Base-by-base conservation (phyloP, 2,797 vertebrate genomes). In the Lateolabrax maculatus region DNA sequence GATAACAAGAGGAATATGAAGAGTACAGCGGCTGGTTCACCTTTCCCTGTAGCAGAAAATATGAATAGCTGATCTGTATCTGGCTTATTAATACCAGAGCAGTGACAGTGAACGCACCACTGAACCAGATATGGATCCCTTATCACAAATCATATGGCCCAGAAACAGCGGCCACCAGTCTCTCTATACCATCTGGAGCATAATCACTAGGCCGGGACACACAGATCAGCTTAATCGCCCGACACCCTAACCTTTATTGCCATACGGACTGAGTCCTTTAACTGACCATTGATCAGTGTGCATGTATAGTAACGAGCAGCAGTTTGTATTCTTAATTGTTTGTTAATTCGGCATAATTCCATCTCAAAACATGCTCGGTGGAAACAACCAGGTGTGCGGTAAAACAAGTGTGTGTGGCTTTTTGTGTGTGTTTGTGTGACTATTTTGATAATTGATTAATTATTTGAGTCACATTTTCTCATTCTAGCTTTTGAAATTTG, bases 1-100 rank as follows among this genome's bases (percentile, higher is more conserved):
- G 92, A 94, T 93, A 93, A 91, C 85, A 79, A 82, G 84, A 89
- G 80, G 65, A 89, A 90, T 91, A 81, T 91, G 90, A 90, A 84
- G 84, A 81, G 87, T 56, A 64, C 49, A 75, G 86, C 37, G 23
- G 61, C 79, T 66, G 85, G 29, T 83, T 91, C 90, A 83, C 90
- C 88, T 77, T 81, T 80, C 52, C 65, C 19, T 0, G 3, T 75
- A 73, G 84, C 83, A 82, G 65, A 83, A 90, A 89, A 86, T 89
- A 88, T 84, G 85, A 86, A 89, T 74, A 77, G 77, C 87, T 85
- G 93, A 90, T 92, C 77, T 89, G 82, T 91, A 92, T 93, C 88
- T 85, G 66, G 73, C 79, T 88, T 88, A 83, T 92, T 93, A 94
- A 91, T 87, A 84, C 87, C 70, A 61, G 48, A 29, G 79, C 77